Percentiles rank a stretch among this genome's conserved stretches.
These are phyloP conservation scores for Orussus abietinus DNA, from an alignment of 1,140 invertebrate genomes.

Conservation along the genomic window DNA sequence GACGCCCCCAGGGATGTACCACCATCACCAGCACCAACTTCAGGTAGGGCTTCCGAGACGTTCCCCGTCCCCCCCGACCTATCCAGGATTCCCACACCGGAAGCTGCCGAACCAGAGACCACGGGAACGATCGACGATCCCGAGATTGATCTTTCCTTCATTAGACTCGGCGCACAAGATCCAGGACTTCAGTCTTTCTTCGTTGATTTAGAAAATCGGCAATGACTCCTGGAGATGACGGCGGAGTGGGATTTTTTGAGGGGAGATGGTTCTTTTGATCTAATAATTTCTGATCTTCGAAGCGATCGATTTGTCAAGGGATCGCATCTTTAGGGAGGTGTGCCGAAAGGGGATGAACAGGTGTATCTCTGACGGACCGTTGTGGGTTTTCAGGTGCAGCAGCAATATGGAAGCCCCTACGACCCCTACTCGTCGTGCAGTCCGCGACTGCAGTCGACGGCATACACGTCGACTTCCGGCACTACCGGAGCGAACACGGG, in stretches of 20 bases:
- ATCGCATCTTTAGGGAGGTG: too few species aligned
- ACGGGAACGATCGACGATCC: too few species aligned
- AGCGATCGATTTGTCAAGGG: too few species aligned
- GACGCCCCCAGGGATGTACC: slow-evolving; percentile 60
- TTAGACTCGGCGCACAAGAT: neutral
- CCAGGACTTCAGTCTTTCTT: neutral
- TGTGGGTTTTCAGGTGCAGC: slow-evolving; percentile 45
- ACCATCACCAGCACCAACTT: slow-evolving; percentile 52
- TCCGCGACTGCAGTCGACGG: slow-evolving; percentile 53
- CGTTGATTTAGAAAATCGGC: too few species aligned
- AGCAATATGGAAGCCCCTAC: slow-evolving; percentile 47
- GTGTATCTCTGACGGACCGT: too few species aligned
- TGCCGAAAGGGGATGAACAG: too few species aligned
- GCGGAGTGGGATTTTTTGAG: too few species aligned
- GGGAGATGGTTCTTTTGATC: too few species aligned
- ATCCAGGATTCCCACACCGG: slow-evolving; percentile 24
- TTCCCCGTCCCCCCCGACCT: slow-evolving; percentile 25
- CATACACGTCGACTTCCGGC: slow-evolving; percentile 50
- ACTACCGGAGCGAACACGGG: slow-evolving; percentile 42
- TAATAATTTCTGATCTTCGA: too few species aligned
- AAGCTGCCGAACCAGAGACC: neutral
- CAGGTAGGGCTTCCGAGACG: slow-evolving; percentile 49
- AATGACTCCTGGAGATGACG: too few species aligned
- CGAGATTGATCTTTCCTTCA: neutral
- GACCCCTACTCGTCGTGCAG: slow-evolving; percentile 55